These are phyloP conservation scores for Catharus ustulatus DNA, from an alignment of 2,797 vertebrate genomes.

Conservation along the genomic window DNA sequence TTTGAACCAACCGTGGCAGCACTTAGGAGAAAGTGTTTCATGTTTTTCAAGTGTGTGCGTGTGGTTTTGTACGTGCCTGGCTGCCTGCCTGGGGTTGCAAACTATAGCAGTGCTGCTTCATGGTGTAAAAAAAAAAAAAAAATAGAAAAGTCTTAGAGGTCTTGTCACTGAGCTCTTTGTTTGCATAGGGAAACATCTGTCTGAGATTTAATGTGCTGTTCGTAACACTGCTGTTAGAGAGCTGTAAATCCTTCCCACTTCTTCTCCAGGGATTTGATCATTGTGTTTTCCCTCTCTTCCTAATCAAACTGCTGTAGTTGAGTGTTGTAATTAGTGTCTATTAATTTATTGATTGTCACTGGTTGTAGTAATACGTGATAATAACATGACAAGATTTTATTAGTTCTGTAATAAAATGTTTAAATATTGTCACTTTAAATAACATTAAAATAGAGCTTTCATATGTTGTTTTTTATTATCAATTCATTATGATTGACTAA, in stretches of 20 bases:
- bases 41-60: not conserved
- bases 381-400: not conserved
- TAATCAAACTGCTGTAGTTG: not conserved
- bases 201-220: constrained; percentile 62
- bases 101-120: not conserved
- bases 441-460: not conserved
- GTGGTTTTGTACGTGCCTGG: not conserved
- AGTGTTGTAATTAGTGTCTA: not conserved
- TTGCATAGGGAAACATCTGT: constrained; percentile 66
- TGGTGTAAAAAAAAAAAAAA: not conserved
- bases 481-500: not conserved
- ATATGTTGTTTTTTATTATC: not conserved
- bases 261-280: not conserved
- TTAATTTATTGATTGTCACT: constrained; percentile 14
- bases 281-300: not conserved
- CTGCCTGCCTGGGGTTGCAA: not conserved
- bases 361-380: not conserved
- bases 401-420: not conserved
- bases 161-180: constrained; percentile 46
- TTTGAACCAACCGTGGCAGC: not conserved
- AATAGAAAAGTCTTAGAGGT: not conserved
- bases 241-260: constrained; percentile 49
- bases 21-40: not conserved
- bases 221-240: constrained; percentile 34
- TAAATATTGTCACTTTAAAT: constrained; percentile 13